Conservation (phyloP, 2,113 vertebrate species). For the Fulmarus glacialis region DNA sequence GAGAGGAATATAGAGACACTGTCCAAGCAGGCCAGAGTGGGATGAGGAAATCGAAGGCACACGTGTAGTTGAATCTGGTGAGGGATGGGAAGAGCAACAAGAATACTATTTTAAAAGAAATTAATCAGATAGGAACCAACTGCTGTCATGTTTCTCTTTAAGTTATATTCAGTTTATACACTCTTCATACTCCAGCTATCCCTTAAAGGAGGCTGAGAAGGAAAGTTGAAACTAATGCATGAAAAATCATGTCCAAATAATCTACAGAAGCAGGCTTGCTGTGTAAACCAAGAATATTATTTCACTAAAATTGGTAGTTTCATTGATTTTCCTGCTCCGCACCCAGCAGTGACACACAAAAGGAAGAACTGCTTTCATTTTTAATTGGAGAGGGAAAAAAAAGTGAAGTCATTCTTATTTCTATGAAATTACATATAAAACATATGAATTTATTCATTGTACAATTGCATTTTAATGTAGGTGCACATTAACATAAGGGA, state of each 20-base stretch:
- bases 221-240: neutral
- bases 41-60: neutral
- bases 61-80: neutral
- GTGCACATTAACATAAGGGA: neutral
- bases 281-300: neutral
- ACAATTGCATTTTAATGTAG: neutral
- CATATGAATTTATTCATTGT: rapidly evolving
- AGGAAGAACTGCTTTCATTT: neutral
- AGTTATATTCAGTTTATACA: neutral
- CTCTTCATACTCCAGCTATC: neutral
- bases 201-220: neutral
- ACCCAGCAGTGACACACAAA: neutral
- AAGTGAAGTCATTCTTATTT: neutral
- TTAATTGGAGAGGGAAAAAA: neutral
- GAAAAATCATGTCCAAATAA: neutral
- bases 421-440: neutral
- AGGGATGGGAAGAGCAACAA: neutral
- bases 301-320: neutral
- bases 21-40: neutral
- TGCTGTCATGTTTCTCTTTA: neutral
- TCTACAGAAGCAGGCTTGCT: neutral
- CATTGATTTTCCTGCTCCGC: neutral
- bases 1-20: neutral
- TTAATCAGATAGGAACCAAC: neutral
- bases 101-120: neutral